Base-by-base conservation (phyloP, 2,797 vertebrate genomes). In the Scleropages formosus region DNA sequence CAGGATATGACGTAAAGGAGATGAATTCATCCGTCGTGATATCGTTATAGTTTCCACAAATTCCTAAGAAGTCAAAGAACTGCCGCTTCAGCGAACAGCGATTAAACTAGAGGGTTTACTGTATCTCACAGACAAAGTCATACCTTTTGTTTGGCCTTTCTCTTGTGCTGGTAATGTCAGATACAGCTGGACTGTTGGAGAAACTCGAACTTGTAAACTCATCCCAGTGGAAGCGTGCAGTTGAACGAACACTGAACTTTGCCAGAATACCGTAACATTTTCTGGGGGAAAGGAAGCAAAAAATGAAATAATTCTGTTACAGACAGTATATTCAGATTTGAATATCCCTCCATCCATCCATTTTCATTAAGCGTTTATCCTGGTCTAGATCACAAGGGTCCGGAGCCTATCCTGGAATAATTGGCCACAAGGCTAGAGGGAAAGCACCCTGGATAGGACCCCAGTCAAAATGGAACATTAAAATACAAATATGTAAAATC, bases 1-100 rank as follows among this genome's bases (percentile, higher is more conserved):
- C 93, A 12, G 88, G 46, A 73, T 95, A 95, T 4, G 90, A 85
- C 63, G 89, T 90, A 80, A 88, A 91, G 61, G 91, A 89, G 77
- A 86, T 90, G 81, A 94, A 95, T 79, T 95, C 94, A 20, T 95
- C 93, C 4, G 84, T 91, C 8, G 87, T 89, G 78, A 92, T 90
- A 15, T 81, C 83, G 79, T 94, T 95, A 69, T 82, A 84, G 82
- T 93, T 93, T 22, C 93, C 94, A 81, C 94, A 94, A 51, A 95
- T 92, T 49, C 93, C 94, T 95, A 56, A 2, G 79, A 49, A 9
- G n/a, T n/a, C n/a, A n/a, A n/a, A n/a, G n/a, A n/a, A n/a, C n/a
- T n/a, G n/a, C n/a, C n/a, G n/a, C n/a, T n/a, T n/a, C n/a, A n/a
- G n/a, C n/a, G n/a, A n/a, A n/a, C n/a, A n/a, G n/a, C n/a, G n/a